Base-by-base conservation (phyloP, 1,140 invertebrate species). In the Drosophila serrata region DNA sequence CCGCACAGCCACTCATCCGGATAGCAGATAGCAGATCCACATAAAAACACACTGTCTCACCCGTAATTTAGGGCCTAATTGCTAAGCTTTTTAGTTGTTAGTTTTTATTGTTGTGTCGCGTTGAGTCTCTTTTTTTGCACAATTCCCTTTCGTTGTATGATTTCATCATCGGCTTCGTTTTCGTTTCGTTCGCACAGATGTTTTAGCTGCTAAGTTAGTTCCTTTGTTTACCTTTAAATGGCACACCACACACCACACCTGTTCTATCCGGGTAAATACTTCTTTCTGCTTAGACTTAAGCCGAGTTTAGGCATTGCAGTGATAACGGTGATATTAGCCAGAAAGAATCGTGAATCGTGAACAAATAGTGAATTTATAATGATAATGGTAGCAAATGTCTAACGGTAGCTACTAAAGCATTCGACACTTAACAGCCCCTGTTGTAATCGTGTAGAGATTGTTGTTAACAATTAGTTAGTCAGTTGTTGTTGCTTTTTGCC, bases 281-380 rank as follows among this genome's bases (percentile, higher is more conserved):
- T 81, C 76, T 75, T 80, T 80, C 70, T 67, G 84, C 80, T 67
- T 78, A 80, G 74, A 80, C 84, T 82, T 73, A 74, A 76, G 65
- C 53, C 72, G 61, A 80, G 75, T 76, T 87, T 75, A 85, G 69
- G 78, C 82, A 51, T 22, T 60, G 82, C 79, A 82, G 84, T 87
- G 82, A 87, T 87, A 90, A 90, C 58, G 81, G 84, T 88, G 84
- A 88, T 88, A 88, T 87, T 87, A 87, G 84, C 77, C 84, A 81
- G 82, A 85, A 76, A 62, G 60, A 79, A 82, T 76, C 69, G 75
- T 79, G 59, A 77, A 78, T 79, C 68, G 75, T 82, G 69, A 87
- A 76, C 84, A 87, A 84, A 78, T 87, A 84, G 84, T 84, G 84
- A 87, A 87, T 90, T 87, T 87, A 87, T 55, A 67, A 63, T 53